phyloP scores from a whole-genome alignment of 2,888 invertebrate species.

The Drosophila neotestacea region DNA sequence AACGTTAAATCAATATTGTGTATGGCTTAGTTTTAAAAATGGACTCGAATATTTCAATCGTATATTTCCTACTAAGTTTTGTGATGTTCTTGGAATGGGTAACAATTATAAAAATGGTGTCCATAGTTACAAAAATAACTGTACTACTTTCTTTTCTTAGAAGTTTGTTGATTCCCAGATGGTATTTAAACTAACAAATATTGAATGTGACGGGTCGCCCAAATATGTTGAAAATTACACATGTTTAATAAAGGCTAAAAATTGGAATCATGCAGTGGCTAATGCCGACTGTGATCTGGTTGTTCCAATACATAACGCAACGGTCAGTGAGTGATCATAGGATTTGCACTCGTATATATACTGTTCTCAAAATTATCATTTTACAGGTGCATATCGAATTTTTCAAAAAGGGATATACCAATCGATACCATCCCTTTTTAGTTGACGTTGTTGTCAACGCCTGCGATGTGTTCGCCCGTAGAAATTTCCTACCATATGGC shows the following conservation, averaged over 20 bases:
- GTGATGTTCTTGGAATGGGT: not conserved
- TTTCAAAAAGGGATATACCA: conserved; percentile 1
- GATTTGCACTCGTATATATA: not conserved
- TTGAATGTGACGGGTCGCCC: not conserved
- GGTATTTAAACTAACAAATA: conserved; percentile 43
- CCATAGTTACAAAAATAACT: too few relatives aligned
- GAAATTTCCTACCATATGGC: not conserved
- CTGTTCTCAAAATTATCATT: too few relatives aligned
- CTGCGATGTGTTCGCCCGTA: not conserved
- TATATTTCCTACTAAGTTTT: not conserved
- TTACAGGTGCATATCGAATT: not conserved
- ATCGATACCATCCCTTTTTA: conserved; percentile 2
- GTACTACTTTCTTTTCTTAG: too few relatives aligned
- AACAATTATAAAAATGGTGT: too few relatives aligned
- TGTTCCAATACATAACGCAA: conserved; percentile 19
- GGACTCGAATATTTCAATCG: not conserved
- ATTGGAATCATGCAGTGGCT: conserved; percentile 50
- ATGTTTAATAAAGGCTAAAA: conserved; percentile 41
- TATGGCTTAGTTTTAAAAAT: not conserved
- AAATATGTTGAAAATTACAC: conserved; percentile 17
- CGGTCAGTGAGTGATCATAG: conserved; percentile 11
- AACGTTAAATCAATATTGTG: too few relatives aligned
- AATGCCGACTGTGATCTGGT: conserved; percentile 34
- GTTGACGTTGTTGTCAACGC: not conserved
- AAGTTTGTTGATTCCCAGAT: conserved; percentile 1